Base-by-base conservation (phyloP, 1,140 invertebrate genomes). In the Melitaea cinxia region DNA sequence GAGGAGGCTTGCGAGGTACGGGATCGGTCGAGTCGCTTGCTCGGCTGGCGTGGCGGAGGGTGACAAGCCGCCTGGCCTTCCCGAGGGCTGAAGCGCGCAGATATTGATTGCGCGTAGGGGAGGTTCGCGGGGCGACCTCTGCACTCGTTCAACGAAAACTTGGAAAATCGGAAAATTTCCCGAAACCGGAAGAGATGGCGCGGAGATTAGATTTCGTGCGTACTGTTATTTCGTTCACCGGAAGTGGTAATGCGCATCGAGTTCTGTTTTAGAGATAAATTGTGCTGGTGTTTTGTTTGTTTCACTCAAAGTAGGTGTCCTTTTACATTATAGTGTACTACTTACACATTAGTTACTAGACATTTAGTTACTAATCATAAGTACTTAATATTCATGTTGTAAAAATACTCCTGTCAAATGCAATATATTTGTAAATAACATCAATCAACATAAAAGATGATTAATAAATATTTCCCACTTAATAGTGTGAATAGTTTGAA, bases 81-180 rank as follows among this genome's bases (percentile, higher is more conserved):
- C 58, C 71, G 53, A 69, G 73, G 69, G 70, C 60, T 65, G 77
- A 58, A 57, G 61, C 75, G 83, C 83, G 86, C 83, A 83, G 77
- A 75, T 90, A 90, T 90, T 79, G 88, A 90, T 90, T 83, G 73
- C 76, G 81, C 75, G 76, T 65, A 57, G 73, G 68, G 68, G 68
- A 62, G 70, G 65, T 68, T 71, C 72, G 54, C 63, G 37, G 37
- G 62, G 67, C 82, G 83, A 75, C 84, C 83, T 82, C 87, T 85
- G 63, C 60, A 30, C 42, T 70, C 75, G 68, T 21, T 61, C 21
- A 23, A 33, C 42, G 56, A 45, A 58, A 61, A 70, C 49, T 67
- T 54, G 39, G 59, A 76, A 82, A 85, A 72, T 54, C 68, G 82
- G 78, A 70, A 88, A 89, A 74, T 66, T 77, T 65, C 45, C 15